Evolutionary conservation across 2,113 vertebrate genomes (phyloP).

Genomic region (Pampusana beccarii): DNA sequence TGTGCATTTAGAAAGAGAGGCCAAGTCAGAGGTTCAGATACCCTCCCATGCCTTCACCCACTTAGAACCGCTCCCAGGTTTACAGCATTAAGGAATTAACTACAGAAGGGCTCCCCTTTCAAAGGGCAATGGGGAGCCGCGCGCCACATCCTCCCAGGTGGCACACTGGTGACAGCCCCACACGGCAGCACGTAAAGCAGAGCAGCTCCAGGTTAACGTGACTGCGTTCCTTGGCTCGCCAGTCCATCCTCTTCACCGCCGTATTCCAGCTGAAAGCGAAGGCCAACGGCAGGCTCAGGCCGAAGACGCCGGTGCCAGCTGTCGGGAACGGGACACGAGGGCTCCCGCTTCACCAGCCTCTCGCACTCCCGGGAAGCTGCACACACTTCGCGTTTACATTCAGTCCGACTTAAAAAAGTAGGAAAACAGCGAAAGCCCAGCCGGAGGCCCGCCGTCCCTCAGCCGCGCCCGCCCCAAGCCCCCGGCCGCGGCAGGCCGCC

Average conservation of each 20-base stretch:
- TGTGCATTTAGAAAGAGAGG: accelerated
- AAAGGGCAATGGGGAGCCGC: accelerated
- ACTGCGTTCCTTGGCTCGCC: accelerated
- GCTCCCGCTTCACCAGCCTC: neutral
- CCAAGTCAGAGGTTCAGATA: neutral
- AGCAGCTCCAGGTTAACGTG: accelerated
- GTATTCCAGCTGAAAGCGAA: accelerated
- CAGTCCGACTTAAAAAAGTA: neutral
- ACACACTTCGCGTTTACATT: accelerated
- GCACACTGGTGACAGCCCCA: accelerated
- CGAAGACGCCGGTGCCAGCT: no score
- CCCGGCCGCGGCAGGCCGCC: neutral
- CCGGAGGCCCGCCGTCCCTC: no score
- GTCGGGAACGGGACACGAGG: accelerated
- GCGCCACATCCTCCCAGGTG: accelerated
- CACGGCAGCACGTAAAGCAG: accelerated
- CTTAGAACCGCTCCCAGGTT: neutral
- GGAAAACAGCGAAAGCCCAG: accelerated
- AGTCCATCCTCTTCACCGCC: accelerated
- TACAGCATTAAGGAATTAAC: neutral
- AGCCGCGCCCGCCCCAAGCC: neutral
- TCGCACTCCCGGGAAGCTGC: no score
- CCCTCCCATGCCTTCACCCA: neutral
- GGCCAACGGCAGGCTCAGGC: neutral
- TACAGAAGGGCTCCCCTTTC: accelerated